A percentile compares a stretch with the other conserved stretches of the same genome.
These are phyloP conservation scores for Cryptosula pallasiana DNA, from an alignment of 2,888 invertebrate genomes.

Conservation along the genomic window DNA sequence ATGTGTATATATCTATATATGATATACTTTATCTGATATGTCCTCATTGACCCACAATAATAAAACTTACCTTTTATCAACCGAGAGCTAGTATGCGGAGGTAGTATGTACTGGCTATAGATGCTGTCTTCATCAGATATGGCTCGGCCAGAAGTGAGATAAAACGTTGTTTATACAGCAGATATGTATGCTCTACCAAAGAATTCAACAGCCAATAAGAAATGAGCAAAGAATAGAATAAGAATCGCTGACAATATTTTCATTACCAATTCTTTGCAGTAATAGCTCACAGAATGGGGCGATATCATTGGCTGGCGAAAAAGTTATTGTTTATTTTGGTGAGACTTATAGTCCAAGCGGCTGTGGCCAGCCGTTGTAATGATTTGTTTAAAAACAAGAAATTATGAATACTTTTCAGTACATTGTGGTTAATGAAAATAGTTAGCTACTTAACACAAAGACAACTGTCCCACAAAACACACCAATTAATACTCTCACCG, in stretches of 20 bases:
- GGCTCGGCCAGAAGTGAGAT: not conserved
- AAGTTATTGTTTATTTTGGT: not conserved
- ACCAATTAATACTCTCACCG: too few relatives aligned
- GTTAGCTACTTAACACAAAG: not conserved
- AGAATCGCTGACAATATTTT: not conserved
- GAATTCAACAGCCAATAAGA: not conserved
- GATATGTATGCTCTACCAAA: too few relatives aligned
- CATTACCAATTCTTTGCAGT: too few relatives aligned
- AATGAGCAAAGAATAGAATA: not conserved
- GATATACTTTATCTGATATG: not conserved
- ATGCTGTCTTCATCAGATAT: not conserved
- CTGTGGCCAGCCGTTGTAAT: not conserved
- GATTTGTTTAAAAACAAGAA: constrained; percentile 24
- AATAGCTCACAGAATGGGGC: too few relatives aligned
- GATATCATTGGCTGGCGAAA: not conserved
- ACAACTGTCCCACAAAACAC: not conserved
- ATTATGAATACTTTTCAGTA: constrained; percentile 10
- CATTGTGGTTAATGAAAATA: constrained; percentile 4
- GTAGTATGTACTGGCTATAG: not conserved
- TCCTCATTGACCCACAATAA: not conserved
- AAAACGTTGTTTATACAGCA: not conserved
- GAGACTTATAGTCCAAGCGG: not conserved
- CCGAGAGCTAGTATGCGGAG: not conserved
- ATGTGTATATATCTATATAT: too few relatives aligned
- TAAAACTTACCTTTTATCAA: not conserved